Evolutionary conservation across 2,797 vertebrate genomes (phyloP), one percentile per base, ranked within the genome.

Genomic region (Harpagifer antarcticus): DNA sequence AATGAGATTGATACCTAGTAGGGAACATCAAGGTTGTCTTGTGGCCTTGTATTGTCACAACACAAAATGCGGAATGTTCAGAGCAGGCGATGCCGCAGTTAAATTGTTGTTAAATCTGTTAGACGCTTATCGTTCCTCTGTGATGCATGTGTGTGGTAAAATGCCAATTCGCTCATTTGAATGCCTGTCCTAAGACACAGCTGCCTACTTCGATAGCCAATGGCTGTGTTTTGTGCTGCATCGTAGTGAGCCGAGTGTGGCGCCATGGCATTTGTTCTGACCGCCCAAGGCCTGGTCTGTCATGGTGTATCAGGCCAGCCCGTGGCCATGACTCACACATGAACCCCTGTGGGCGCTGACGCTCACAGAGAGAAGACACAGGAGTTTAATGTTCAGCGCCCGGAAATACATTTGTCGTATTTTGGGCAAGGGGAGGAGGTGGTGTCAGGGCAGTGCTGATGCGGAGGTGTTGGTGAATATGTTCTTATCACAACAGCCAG

Each of bases 201-300:
- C 89, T 88, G 85, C 83, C 82, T 83, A 52, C 76, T 82, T 71
- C 57, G 77, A 84, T 83, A 71, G 88, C 83, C 78, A 74, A 85
- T 87, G 85, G 76, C 82, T 44, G 81, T 79, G 74, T 82, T 85
- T 74, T 79, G 82, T 77, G 68, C 59, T 60, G 68, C 86, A 11
- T 74, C 54, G 62, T 82, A 73, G 62, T 45, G 78, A 83, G 86
- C 72, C 2, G 71, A 82, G 75, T 78, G 81, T 74, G 83, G 84
- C 72, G 44, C 83, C 89, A 86, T 93, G 90, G 84, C 88, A 94
- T 93, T 91, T 86, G 80, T 86, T 82, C 83, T 64, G 64, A 82
- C 85, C 70, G 84, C 90, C 86, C 82, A 56, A 77, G 82, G 92
- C 89, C 73, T 40, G 83, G 73, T 68, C 83, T 94, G 91, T 92